phyloP scores from a whole-genome alignment of 2,797 vertebrate genomes.

The Parotocinclus haroldoi region DNA sequence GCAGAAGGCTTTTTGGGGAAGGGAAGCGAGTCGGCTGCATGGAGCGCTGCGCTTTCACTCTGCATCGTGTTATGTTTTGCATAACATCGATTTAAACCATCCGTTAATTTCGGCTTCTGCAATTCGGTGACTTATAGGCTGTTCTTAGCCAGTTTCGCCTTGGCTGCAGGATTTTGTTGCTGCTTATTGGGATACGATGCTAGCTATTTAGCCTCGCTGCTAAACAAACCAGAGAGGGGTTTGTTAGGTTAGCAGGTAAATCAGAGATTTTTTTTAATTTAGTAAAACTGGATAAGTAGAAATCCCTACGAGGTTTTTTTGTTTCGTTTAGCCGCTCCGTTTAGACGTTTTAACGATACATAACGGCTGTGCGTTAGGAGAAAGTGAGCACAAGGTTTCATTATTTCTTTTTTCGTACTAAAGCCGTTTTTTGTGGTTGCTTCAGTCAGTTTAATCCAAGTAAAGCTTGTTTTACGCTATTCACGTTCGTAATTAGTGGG shows the following conservation, averaged over 20 bases:
- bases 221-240: slow-evolving; percentile 12
- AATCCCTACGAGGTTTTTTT: neutral
- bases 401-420: slow-evolving; percentile 14
- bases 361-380: slow-evolving; percentile 11
- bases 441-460: no score
- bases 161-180: slow-evolving; percentile 25
- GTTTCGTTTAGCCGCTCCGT: neutral
- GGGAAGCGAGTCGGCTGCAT: slow-evolving; percentile 41
- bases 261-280: no score
- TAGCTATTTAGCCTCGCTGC: slow-evolving; percentile 47
- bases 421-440: no score
- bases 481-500: no score
- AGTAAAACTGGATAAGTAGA: no score
- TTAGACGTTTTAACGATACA: slow-evolving; percentile 1
- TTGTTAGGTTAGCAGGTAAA: neutral
- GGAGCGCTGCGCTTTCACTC: slow-evolving; percentile 37
- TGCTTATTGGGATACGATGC: slow-evolving; percentile 44
- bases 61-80: slow-evolving; percentile 22
- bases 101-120: neutral
- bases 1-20: slow-evolving; percentile 21
- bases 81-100: neutral
- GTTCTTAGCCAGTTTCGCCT: neutral
- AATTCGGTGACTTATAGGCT: neutral
- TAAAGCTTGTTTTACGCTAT: no score
- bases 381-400: slow-evolving; percentile 31